These are phyloP conservation scores for Rhyacichthys aspro DNA, from an alignment of 2,797 vertebrate genomes.

Conservation along the genomic window DNA sequence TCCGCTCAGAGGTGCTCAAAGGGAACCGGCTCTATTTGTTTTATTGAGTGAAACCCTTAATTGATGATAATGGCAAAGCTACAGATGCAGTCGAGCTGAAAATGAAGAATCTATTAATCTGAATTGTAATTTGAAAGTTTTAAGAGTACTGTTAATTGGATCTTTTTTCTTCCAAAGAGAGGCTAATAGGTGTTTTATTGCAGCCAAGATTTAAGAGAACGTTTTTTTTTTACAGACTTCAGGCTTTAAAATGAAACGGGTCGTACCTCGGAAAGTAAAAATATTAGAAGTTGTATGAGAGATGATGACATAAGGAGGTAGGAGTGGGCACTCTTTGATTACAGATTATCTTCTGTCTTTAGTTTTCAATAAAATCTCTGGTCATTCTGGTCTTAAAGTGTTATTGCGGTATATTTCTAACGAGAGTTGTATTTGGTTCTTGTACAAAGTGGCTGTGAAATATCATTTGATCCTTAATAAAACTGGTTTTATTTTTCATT, in stretches of 20 bases:
- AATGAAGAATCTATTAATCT: constrained; percentile 61
- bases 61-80: constrained; percentile 59
- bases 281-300: background rate
- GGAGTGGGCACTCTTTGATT: background rate
- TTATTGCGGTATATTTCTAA: no score
- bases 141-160: constrained; percentile 59
- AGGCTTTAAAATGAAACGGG: constrained; percentile 10
- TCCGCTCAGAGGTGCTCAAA: background rate
- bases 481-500: no score
- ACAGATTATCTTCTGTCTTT: no score
- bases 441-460: no score
- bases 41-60: constrained; percentile 59
- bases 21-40: constrained; percentile 45
- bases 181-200: constrained; percentile 42
- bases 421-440: no score
- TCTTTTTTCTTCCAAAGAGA: constrained; percentile 54
- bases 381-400: no score
- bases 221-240: constrained; percentile 6
- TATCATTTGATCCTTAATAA: no score
- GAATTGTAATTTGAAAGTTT: constrained; percentile 63
- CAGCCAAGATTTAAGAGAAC: constrained; percentile 17
- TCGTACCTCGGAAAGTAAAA: constrained; percentile 12
- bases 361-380: no score
- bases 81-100: constrained; percentile 51
- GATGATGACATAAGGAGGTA: no score